Base-by-base conservation (phyloP, 1,140 invertebrate genomes). In the Drosophila athabasca region DNA sequence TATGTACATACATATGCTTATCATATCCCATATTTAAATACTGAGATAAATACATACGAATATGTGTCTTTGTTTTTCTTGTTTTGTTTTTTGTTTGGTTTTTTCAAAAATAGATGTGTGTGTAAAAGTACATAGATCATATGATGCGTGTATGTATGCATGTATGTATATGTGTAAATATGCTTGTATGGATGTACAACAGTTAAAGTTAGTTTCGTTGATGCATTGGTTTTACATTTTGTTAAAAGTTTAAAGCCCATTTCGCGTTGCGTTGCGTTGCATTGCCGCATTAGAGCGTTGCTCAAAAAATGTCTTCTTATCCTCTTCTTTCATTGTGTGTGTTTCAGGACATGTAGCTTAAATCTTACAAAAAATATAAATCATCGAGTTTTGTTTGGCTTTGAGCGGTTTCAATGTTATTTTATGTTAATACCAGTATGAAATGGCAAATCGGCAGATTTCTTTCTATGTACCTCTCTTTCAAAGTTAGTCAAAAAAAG, bases 151-250 rank as follows among this genome's bases (percentile, higher is more conserved):
- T 39, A 72, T 55, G 51, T 52, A 15, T 46, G 17, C 43, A 7
- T 44, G 51, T 62, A 39, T 69, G 57, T 66, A 66, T 55, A 48
- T 53, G 53, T 79, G 67, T 78, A 73, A 72, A 76, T 75, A 66
- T 70, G 48, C 50, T 43, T 50, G 39, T 59, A 52, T 78, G 62
- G 39, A 78, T 68, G 62, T 46, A 68, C 51, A 67, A 61, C 45
- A 75, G 61, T 80, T 64, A 76, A 81, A 81, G 58, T 81, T 81
- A 64, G 62, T 35, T 81, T 81, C 78, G 78, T 81, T 81, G 78
- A 81, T 81, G 69, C 67, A 71, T 62, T 71, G 71, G 49, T 75
- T 73, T 17, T 45, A 71, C 68, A 67, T 41, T 80, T 71, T 80
- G 15, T 62, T 65, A 60, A 79, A 53, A 57, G 41, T 75, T 67